Evolutionary conservation across 2,797 vertebrate species (phyloP), one percentile per base, ranked within the genome.

Genomic region (Pterois miles): DNA sequence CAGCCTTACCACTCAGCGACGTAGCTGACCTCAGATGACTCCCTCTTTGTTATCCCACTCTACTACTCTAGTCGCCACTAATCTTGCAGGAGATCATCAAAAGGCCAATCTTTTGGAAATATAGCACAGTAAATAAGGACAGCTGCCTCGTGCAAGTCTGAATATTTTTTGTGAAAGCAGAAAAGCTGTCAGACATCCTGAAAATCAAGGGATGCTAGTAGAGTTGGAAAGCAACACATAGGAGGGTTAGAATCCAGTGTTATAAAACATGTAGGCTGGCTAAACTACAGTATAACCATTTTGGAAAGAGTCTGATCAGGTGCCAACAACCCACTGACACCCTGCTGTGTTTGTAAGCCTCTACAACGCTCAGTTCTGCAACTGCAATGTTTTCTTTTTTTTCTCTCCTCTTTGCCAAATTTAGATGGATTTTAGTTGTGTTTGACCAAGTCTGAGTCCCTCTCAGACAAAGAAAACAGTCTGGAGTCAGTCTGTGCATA

Each of bases 1-100:
- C 70, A 71, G 73, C 53, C 73, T 81, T 76, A 36, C 34, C 60
- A 29, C 74, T 82, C 74, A 78, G 33, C 10, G 60, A 82, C 80
- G 81, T 9, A 65, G 60, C 68, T 88, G 87, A 93, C 88, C 87
- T 89, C 85, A 75, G 78, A 85, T 84, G 84, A 83, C 86, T 71
- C 50, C 74, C 57, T 77, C 72, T 81, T 71, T 86, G 81, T 88
- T 86, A 75, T 79, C 73, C 52, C 50, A 82, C 69, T 88, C 57
- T 68, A 65, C 85, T 74, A 74, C 80, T 20, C 60, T 64, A 66
- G 84, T 90, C 86, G 71, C 71, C 59, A 38, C 57, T 69, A 76
- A 85, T 91, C 82, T 82, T 68, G 23, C 62, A 80, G 70, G 75
- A 65, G 86, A 85, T 84, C 84, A 81, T 90, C 86, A 84, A 82